These are phyloP conservation scores for Tribolium castaneum DNA, from an alignment of 1,140 invertebrate species.

Conservation along the genomic window DNA sequence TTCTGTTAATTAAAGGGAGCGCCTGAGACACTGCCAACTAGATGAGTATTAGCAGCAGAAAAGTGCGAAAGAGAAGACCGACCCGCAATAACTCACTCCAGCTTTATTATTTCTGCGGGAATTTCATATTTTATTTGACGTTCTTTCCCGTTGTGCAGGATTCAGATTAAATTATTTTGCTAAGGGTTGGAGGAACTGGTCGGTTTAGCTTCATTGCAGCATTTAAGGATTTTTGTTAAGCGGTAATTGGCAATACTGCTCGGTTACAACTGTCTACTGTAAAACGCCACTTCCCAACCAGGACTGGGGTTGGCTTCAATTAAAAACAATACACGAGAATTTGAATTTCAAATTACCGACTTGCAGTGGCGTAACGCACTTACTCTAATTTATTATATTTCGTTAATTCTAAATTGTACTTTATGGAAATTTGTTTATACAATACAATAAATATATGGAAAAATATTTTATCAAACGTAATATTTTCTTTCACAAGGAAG, in stretches of 20 bases:
- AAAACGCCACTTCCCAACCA: slow-evolving; percentile 41
- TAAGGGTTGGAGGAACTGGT: slow-evolving; percentile 44
- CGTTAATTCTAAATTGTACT: slow-evolving; percentile 22
- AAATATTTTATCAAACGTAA: background rate
- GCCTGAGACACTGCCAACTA: slow-evolving; percentile 59
- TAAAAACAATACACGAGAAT: slow-evolving; percentile 48
- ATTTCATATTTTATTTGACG: slow-evolving; percentile 52
- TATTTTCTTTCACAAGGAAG: background rate
- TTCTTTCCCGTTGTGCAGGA: slow-evolving; percentile 46
- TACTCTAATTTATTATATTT: slow-evolving; percentile 28
- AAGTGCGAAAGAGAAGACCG: slow-evolving; percentile 44
- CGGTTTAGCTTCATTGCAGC: slow-evolving; percentile 46
- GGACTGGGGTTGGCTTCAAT: slow-evolving; percentile 44
- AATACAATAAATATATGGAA: background rate
- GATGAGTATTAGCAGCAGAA: slow-evolving; percentile 55
- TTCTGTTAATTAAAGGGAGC: slow-evolving; percentile 84
- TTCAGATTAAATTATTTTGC: slow-evolving; percentile 53
- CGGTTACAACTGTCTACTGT: slow-evolving; percentile 45
- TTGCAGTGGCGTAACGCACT: slow-evolving; percentile 32
- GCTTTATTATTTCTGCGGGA: slow-evolving; percentile 45
- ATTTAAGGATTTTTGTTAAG: slow-evolving; percentile 53
- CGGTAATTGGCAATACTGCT: slow-evolving; percentile 51
- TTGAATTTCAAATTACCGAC: slow-evolving; percentile 46
- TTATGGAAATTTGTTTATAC: slow-evolving; percentile 6
- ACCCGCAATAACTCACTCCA: slow-evolving; percentile 39